Evolutionary conservation across 2,888 invertebrate genomes (phyloP).

Genomic region (Ornithoptera alexandrae): DNA sequence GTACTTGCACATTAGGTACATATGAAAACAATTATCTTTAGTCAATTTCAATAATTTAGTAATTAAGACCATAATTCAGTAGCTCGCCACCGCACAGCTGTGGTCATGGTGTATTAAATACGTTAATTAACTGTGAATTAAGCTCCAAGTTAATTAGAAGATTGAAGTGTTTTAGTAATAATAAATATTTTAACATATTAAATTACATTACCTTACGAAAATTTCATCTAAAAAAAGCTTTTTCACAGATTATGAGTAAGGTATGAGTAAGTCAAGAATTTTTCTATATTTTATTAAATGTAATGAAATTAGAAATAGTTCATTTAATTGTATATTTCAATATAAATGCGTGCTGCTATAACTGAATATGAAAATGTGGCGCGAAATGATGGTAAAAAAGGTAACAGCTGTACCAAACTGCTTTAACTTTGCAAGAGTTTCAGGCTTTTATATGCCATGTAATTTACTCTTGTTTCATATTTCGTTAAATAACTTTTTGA

Average conservation of each 20-base stretch:
- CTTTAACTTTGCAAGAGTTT: conserved; percentile 7
- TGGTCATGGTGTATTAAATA: conserved; percentile 8
- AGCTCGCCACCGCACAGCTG: conserved; percentile 6
- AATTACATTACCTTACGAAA: neutral
- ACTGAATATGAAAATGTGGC: conserved; percentile 3
- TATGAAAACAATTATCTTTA: too few relatives aligned
- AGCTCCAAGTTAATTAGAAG: neutral
- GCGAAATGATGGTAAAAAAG: conserved; percentile 7
- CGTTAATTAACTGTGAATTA: neutral
- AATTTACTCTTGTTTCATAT: conserved; percentile 8
- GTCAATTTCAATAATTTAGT: too few relatives aligned
- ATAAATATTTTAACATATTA: neutral
- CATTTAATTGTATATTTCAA: neutral
- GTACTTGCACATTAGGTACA: too few relatives aligned
- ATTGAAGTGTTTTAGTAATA: neutral
- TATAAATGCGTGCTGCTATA: neutral
- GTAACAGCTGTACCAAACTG: conserved; percentile 18
- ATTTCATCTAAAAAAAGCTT: neutral
- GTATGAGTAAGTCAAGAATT: too few relatives aligned
- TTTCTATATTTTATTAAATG: too few relatives aligned
- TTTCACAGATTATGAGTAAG: too few relatives aligned
- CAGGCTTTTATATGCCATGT: conserved; percentile 6
- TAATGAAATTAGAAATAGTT: too few relatives aligned
- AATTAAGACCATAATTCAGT: conserved; percentile 11
- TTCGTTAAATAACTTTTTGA: neutral